Percentiles rank a stretch among this genome's conserved stretches.
phyloP scores from a whole-genome alignment of 2,888 invertebrate genomes.

The Amaurobius ferox region DNA sequence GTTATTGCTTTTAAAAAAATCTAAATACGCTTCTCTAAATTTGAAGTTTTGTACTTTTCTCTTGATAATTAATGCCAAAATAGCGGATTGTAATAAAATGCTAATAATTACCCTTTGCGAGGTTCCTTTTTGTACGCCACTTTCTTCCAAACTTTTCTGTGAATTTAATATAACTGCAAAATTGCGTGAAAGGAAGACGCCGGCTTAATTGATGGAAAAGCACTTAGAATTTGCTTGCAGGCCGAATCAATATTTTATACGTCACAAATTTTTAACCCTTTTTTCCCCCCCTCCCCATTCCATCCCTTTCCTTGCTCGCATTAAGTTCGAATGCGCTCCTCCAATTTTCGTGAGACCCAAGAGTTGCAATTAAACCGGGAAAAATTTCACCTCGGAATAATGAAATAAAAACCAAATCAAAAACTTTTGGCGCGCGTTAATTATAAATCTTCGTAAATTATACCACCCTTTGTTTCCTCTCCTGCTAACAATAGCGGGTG shows the following conservation, averaged over 20 bases:
- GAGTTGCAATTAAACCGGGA: conserved; percentile 62
- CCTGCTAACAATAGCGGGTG: conserved; percentile 61
- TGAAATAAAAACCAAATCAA: conserved; percentile 66
- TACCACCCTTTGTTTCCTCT: conserved; percentile 70
- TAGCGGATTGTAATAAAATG: conserved; percentile 11
- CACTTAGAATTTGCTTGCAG: conserved; percentile 7
- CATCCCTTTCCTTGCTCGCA: neutral
- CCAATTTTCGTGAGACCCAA: conserved; percentile 42
- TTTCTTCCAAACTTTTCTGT: conserved; percentile 3
- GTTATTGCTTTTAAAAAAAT: neutral
- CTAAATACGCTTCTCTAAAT: neutral
- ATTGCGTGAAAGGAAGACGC: conserved; percentile 1
- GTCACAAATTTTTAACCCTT: conserved; percentile 25
- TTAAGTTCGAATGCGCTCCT: conserved; percentile 6
- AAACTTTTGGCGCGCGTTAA: conserved; percentile 62
- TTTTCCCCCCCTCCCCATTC: neutral
- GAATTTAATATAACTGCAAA: conserved; percentile 12
- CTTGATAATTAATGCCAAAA: conserved; percentile 14
- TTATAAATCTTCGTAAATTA: conserved; percentile 72
- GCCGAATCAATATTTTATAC: conserved; percentile 20
- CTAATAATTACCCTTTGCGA: conserved; percentile 6
- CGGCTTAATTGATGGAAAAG: conserved; percentile 22
- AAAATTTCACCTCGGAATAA: conserved; percentile 50
- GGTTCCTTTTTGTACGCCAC: conserved; percentile 5
- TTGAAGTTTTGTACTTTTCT: neutral